phyloP scores from a whole-genome alignment of 2,113 vertebrate species.

The Leucopsar rothschildi region DNA sequence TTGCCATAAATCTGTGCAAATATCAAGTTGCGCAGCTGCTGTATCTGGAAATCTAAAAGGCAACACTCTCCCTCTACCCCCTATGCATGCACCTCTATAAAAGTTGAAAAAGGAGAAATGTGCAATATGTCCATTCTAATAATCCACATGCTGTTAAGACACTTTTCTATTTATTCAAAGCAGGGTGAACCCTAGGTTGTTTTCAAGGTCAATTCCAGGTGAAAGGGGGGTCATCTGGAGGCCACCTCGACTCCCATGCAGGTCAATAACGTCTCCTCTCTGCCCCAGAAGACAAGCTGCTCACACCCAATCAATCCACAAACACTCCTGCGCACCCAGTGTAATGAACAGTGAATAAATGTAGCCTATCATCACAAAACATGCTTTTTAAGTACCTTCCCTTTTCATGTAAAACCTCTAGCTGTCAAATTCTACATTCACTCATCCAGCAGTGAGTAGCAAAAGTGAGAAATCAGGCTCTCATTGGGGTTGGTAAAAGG shows the following conservation, averaged over 20 bases:
- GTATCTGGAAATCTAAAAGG: constrained; percentile 77
- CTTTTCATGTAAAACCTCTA: constrained; percentile 98
- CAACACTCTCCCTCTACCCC: constrained; percentile 36
- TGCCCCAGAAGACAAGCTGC: constrained; percentile 80
- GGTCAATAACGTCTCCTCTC: constrained; percentile 92
- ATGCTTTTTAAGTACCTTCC: constrained; percentile 95
- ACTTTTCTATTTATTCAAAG: constrained; percentile 82
- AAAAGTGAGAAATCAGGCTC: constrained; percentile 93
- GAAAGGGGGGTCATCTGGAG: constrained; percentile 91
- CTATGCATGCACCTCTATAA: constrained; percentile 63
- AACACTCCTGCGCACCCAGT: constrained; percentile 78
- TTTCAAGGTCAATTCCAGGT: constrained; percentile 99
- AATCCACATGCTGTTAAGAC: constrained; percentile 79
- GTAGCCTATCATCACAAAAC: constrained; percentile 97
- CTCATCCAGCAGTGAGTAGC: constrained; percentile 87
- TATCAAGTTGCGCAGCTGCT: constrained; percentile 83
- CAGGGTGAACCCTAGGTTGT: constrained; percentile 79
- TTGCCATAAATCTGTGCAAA: constrained; percentile 85
- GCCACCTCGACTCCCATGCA: constrained; percentile 87
- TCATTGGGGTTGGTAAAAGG: constrained; percentile 99
- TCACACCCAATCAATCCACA: constrained; percentile 89
- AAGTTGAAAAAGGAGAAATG: constrained; percentile 77
- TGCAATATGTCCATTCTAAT: constrained; percentile 85
- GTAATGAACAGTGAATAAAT: constrained; percentile 96
- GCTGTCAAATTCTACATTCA: constrained; percentile 97